Evolutionary conservation across 2,797 vertebrate species (phyloP).

Genomic region (Aphelocoma californica): DNA sequence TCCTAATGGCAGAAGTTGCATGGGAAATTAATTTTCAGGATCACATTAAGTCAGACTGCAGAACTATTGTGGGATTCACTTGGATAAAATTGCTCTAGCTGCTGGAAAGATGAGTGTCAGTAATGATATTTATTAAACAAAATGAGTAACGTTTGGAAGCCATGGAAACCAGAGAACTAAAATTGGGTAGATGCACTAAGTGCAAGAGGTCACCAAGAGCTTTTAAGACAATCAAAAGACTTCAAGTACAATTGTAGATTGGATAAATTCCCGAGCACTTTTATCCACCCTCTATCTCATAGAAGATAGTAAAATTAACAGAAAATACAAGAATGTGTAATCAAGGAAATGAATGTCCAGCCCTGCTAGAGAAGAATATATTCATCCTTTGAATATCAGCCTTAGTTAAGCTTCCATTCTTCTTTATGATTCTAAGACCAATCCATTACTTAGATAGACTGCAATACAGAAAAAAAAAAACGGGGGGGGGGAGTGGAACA

Average conservation of each 20-base stretch:
- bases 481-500: fast-evolving
- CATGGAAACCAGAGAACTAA: constrained; percentile 64
- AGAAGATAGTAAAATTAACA: constrained; percentile 24
- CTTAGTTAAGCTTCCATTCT: neutral
- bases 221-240: constrained; percentile 70
- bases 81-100: constrained; percentile 69
- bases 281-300: neutral
- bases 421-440: neutral
- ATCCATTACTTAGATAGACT: neutral
- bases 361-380: neutral
- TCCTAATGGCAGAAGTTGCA: constrained; percentile 69
- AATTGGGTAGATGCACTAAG: constrained; percentile 27
- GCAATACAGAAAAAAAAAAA: neutral
- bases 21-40: constrained; percentile 78
- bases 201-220: constrained; percentile 51
- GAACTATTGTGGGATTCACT: constrained; percentile 69
- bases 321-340: neutral
- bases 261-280: constrained; percentile 52
- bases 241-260: constrained; percentile 16
- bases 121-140: constrained; percentile 78
- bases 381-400: neutral
- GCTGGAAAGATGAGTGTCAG: constrained; percentile 69
- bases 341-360: neutral
- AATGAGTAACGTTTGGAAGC: constrained; percentile 71
- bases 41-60: constrained; percentile 71